phyloP scores from a whole-genome alignment of 2,113 vertebrate species.

The Circaetus cinerascens region DNA sequence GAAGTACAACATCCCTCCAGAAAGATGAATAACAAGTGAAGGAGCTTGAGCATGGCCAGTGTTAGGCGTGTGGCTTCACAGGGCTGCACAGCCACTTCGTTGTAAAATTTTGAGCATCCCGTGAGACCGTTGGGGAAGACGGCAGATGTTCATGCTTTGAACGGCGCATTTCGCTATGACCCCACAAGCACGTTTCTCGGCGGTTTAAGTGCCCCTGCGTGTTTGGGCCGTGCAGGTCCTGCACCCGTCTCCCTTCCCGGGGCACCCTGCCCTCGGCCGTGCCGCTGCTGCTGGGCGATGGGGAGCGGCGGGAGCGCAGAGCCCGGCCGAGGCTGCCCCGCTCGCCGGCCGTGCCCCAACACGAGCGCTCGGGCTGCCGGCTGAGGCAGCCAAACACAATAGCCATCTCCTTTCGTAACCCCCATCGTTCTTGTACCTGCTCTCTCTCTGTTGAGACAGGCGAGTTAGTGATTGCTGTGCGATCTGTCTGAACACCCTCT shows the following conservation, averaged over 20 bases:
- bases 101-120: background rate
- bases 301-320: background rate
- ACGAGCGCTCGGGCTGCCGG: background rate
- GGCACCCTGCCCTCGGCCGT: too few relatives aligned
- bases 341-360: background rate
- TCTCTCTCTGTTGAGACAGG: background rate
- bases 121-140: fast-evolving
- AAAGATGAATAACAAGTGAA: background rate
- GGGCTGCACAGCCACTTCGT: background rate
- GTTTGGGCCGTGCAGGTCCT: background rate
- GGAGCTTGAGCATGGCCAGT: fast-evolving
- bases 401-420: background rate
- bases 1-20: background rate
- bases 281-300: background rate
- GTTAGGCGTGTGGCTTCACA: background rate
- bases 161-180: background rate
- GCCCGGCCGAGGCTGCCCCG: background rate
- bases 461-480: background rate
- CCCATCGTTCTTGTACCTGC: background rate
- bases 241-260: background rate
- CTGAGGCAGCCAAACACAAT: background rate
- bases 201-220: too few relatives aligned
- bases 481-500: background rate
- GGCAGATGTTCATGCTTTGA: background rate
- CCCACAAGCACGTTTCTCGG: fast-evolving